Percentiles rank a stretch among this genome's conserved stretches.
These are phyloP conservation scores for Brachyistius frenatus DNA, from an alignment of 2,113 vertebrate species.

Conservation along the genomic window DNA sequence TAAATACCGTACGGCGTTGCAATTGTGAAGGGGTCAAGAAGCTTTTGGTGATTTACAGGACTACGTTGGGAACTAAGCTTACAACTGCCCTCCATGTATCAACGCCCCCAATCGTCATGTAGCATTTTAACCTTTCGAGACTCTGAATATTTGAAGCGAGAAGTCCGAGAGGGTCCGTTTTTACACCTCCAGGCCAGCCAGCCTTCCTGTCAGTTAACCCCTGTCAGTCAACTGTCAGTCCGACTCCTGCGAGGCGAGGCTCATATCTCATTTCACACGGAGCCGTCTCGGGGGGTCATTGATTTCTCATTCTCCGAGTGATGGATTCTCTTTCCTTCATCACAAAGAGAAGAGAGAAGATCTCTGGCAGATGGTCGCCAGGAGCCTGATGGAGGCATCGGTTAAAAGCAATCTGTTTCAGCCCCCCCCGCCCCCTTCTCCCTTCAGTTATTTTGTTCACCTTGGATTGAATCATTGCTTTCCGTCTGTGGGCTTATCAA, in stretches of 20 bases:
- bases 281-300: constrained; percentile 61
- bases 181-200: constrained; percentile 36
- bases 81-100: background rate
- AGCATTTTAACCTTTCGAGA: constrained; percentile 14
- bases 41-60: background rate
- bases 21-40: background rate
- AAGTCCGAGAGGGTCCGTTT: constrained; percentile 34
- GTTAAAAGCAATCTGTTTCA: constrained; percentile 51
- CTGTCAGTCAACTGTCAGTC: constrained; percentile 70
- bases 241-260: constrained; percentile 40
- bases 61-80: background rate
- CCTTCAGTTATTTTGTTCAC: constrained; percentile 35
- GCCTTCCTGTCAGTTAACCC: constrained; percentile 54
- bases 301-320: constrained; percentile 68
- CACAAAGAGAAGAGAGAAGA: constrained; percentile 33
- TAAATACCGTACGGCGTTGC: background rate
- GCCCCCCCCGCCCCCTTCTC: constrained; percentile 5
- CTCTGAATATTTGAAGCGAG: constrained; percentile 12
- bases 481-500: constrained; percentile 24
- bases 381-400: constrained; percentile 43
- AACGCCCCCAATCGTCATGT: background rate
- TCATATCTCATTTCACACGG: constrained; percentile 76
- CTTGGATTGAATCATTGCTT: constrained; percentile 33
- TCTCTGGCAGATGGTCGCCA: constrained; percentile 39
- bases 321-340: constrained; percentile 61